phyloP scores from a whole-genome alignment of 2,113 vertebrate genomes.

The Cynopterus brachyotis region DNA sequence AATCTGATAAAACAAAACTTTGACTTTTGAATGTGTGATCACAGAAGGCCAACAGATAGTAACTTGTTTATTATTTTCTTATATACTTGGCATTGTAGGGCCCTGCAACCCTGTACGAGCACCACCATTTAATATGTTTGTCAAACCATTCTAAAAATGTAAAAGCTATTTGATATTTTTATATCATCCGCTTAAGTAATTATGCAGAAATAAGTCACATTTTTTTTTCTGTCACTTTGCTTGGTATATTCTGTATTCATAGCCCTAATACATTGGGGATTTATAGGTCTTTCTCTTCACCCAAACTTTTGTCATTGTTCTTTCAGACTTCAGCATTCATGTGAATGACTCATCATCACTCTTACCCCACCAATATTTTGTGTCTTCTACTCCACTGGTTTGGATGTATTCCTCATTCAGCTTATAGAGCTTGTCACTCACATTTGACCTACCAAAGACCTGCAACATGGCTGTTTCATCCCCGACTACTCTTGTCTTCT shows the following conservation, averaged over 20 bases:
- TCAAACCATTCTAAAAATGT: not conserved
- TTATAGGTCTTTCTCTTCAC: not conserved
- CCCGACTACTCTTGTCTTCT: not conserved
- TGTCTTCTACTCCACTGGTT: not conserved
- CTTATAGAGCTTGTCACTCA: not conserved
- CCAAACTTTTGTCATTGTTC: not conserved
- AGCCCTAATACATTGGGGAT: not conserved
- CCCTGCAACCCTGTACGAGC: not conserved
- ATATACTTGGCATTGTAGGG: not conserved
- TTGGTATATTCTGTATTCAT: not conserved
- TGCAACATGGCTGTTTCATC: not conserved
- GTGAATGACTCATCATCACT: not conserved
- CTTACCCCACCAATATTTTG: not conserved
- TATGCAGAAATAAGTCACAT: not conserved
- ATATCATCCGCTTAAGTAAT: not conserved
- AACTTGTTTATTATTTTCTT: slow-evolving; percentile 19
- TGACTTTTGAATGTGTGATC: not conserved
- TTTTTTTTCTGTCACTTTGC: not conserved
- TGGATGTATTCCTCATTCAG: not conserved
- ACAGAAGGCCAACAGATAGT: not conserved
- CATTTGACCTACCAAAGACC: not conserved
- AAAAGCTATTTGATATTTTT: not conserved
- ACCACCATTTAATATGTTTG: not conserved
- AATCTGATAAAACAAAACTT: slow-evolving; percentile 33
- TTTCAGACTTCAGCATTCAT: not conserved